Evolutionary conservation across 2,113 vertebrate genomes (phyloP).

Genomic region (Felis catus): F.catus_Fca126_mat1.0 CM031414.1:109996001-109996500

Average conservation of each 20-base stretch:
- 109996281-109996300: background rate
- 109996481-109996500: too few relatives aligned
- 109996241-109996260: background rate
- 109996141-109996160: background rate
- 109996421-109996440: too few relatives aligned
- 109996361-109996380: background rate
- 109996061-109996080: background rate
- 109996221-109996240: background rate
- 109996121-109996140: background rate
- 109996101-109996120: background rate
- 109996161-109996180: background rate
- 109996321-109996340: background rate
- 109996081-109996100: background rate
- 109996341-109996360: background rate
- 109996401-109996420: background rate
- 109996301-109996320: background rate
- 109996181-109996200: background rate
- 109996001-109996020: background rate
- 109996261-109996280: background rate
- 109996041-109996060: background rate
- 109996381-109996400: background rate
- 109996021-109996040: background rate
- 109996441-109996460: too few relatives aligned
- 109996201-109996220: background rate
- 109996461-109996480: too few relatives aligned